Base-by-base conservation (phyloP, 2,113 vertebrate species). In the Alouatta palliata region DNA sequence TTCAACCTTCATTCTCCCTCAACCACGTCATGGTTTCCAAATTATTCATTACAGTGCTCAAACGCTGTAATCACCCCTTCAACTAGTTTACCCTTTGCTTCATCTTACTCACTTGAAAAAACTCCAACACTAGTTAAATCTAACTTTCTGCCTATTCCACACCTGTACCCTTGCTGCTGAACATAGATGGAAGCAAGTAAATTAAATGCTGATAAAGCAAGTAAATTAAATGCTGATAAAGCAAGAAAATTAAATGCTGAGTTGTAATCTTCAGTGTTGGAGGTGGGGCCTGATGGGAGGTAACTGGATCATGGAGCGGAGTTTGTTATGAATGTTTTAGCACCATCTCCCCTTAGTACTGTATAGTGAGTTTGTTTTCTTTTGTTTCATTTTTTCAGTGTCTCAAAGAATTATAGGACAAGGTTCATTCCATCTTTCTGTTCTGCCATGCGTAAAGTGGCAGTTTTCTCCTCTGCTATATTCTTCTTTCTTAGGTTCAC, bases 371-470 rank as follows among this genome's bases (percentile, higher is more conserved):
- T 35, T 85, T 61, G 25, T 40, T 40, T 47, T 76, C 16, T 68
- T 94, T 81, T n/a, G 21, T 58, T 94, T 83, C 3, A 16, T 70
- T 77, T 77, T 89, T 82, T 16, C 45, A 56, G 43, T 56, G 8
- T 91, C 70, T 95, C 58, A 87, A 54, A 77, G 54, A 81, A 81
- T 49, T 90, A 96, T 87, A 96, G 49, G 58, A 30, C 37, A 47
- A 71, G 49, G 3, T 90, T 90, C 40, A 76, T 84, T 75, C 75
- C 30, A 47, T 85, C 49, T 87, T 68, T 91, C 52, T 73, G 14
- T 19, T 58, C 37, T 56, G 21, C 25, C 49, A n/a, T 83, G 25
- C 16, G 21, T 66, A 64, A 64, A 58, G 37, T 94, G 11, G 83
- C 49, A 81, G 14, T 68, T 94, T 86, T 81, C 43, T 77, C 87